These are phyloP conservation scores for Diachrysia chrysitis DNA, from an alignment of 2,888 invertebrate genomes.

Conservation along the genomic window DNA sequence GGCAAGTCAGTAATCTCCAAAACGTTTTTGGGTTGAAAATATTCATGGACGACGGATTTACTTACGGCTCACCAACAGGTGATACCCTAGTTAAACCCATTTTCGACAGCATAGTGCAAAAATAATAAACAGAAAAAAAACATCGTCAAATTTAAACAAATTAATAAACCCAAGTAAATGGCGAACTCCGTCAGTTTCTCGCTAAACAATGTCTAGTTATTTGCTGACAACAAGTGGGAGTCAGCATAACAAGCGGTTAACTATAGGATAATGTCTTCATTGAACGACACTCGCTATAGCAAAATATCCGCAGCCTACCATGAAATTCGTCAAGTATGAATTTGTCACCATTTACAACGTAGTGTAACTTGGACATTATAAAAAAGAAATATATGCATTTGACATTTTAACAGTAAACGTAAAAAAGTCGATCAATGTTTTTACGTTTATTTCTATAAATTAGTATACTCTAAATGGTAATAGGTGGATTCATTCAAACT, in stretches of 20 bases:
- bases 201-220: constrained; percentile 34
- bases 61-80: too few species aligned
- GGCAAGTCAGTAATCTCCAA: too few species aligned
- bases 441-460: too few species aligned
- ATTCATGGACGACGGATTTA: too few species aligned
- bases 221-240: constrained; percentile 44
- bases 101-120: too few species aligned
- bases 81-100: too few species aligned
- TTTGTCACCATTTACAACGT: constrained; percentile 29
- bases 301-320: constrained; percentile 51
- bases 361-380: constrained; percentile 25
- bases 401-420: not conserved
- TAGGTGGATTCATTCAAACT: too few species aligned
- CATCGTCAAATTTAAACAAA: not conserved
- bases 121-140: not conserved
- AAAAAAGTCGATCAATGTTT: too few species aligned
- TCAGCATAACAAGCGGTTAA: constrained; percentile 47
- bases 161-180: constrained; percentile 10
- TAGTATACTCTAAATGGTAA: not conserved
- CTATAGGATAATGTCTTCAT: constrained; percentile 60
- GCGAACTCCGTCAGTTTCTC: constrained; percentile 18
- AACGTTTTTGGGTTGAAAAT: too few species aligned
- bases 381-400: constrained; percentile 3
- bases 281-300: constrained; percentile 47
- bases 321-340: constrained; percentile 47